Evolutionary conservation across 2,113 vertebrate species (phyloP).

Genomic region (Todiramphus chloris): DNA sequence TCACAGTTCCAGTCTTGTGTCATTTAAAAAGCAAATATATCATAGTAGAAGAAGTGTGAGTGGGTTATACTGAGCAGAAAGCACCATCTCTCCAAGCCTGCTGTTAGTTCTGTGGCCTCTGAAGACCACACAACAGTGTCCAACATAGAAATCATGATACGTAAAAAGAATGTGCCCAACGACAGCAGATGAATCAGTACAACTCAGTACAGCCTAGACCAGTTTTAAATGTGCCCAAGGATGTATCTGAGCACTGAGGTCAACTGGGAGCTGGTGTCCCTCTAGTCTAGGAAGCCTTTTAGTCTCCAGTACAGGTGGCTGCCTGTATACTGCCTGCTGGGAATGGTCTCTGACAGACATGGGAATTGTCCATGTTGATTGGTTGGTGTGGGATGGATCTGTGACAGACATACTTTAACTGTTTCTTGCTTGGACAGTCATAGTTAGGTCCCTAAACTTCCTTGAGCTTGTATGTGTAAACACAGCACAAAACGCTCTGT

Average conservation of each 20-base stretch:
- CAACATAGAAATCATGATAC: neutral
- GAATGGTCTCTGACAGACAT: neutral
- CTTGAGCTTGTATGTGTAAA: neutral
- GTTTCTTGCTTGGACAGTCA: neutral
- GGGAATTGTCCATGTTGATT: neutral
- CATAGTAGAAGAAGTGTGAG: neutral
- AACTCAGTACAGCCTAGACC: accelerated
- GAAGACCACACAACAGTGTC: neutral
- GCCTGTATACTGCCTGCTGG: neutral
- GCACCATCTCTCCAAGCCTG: neutral
- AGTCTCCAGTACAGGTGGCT: neutral
- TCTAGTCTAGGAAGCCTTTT: neutral
- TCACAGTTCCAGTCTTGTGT: neutral
- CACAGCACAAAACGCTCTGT: neutral
- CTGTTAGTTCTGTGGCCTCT: neutral
- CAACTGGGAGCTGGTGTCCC: neutral
- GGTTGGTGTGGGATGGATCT: accelerated
- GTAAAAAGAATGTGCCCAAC: neutral
- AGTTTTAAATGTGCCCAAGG: neutral
- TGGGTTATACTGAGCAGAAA: neutral
- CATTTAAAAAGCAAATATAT: neutral
- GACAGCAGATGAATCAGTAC: neutral
- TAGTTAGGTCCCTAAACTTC: neutral
- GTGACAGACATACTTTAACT: neutral
- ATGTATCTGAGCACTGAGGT: neutral